A percentile compares a stretch with the other conserved stretches of the same genome.
phyloP scores from a whole-genome alignment of 1,140 invertebrate species.

The Megathymus violae region DNA sequence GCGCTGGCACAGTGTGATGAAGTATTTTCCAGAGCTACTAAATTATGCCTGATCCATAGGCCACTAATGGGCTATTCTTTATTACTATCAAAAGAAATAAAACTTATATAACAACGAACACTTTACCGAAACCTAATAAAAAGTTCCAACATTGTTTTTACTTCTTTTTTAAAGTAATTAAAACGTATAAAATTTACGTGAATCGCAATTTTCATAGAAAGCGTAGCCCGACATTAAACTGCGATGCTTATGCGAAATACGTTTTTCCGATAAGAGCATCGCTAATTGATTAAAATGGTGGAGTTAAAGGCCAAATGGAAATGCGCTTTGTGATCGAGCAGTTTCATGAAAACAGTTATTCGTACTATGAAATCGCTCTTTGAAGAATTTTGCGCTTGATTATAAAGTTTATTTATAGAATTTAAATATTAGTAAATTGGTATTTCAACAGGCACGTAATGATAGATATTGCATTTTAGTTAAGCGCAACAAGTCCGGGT shows the following conservation, averaged over 20 bases:
- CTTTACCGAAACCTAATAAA: too few relatives aligned
- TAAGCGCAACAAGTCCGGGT: too few relatives aligned
- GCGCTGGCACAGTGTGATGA: too few relatives aligned
- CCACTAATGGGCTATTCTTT: too few relatives aligned
- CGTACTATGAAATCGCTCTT: neutral
- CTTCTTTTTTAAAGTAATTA: neutral
- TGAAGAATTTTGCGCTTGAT: conserved; percentile 9
- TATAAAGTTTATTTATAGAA: neutral
- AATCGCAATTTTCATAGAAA: conserved; percentile 3
- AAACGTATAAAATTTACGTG: neutral
- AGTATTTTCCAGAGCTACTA: too few relatives aligned
- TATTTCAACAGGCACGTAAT: too few relatives aligned
- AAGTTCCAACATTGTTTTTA: too few relatives aligned
- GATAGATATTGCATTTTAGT: too few relatives aligned
- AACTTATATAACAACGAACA: too few relatives aligned
- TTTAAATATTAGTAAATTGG: neutral
- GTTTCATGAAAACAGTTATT: conserved; percentile 25
- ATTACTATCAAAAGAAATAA: too few relatives aligned
- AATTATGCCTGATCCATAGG: too few relatives aligned
- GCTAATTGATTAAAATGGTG: conserved; percentile 30
- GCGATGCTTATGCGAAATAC: conserved; percentile 9
- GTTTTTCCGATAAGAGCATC: conserved; percentile 33
- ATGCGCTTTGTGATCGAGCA: conserved; percentile 11
- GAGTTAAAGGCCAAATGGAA: conserved; percentile 27
- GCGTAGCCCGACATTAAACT: neutral